Base-by-base conservation (phyloP, 2,797 vertebrate species). In the Bradypodion pumilum region DNA sequence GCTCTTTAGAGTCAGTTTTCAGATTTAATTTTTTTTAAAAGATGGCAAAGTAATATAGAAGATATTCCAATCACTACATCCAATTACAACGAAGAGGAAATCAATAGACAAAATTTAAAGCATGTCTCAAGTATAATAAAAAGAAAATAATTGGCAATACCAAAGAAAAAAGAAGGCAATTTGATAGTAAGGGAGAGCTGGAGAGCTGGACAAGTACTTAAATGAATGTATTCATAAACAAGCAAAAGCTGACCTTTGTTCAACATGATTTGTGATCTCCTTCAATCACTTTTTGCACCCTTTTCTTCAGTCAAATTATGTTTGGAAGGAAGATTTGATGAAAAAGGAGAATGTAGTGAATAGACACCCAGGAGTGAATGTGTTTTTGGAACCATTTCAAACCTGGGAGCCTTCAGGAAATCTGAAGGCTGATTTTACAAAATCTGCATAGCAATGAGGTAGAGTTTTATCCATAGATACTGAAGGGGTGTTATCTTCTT, bases 1-100 rank as follows among this genome's bases (percentile, higher is more conserved):
- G 2, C 44, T 69, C 5, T 90, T 19, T 44, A 15, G 63, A 49
- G 62, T 19, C 19, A 59, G 21, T 73, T 87, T 80, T 66, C 52
- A 81, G 75, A 2, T 56, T n/a, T 87, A 88, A 78, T n/a, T n/a
- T n/a, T n/a, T n/a, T n/a, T 81, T 90, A 85, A 88, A 86, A 89
- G 63, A 0, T 0, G 76, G 35, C 77, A 8, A 1, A 78, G 25
- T 62, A 87, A 77, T 29, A 88, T 29, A 23, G 86, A 86, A 87
- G 6, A 40, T 74, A 82, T 78, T 81, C 84, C 52, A 85, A 62
- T 81, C 3, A 21, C 83, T 81, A 78, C 1, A 65, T 85, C 85
- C 85, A 52, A 80, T 75, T 85, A 5, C 35, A 86, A 91, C 82
- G 23, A 2, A 90, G 82, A 81, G 4, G 23, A 9, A 89, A 87